A percentile compares a stretch with the other conserved stretches of the same genome.
These are phyloP conservation scores for Trypoxylus dichotomus DNA, from an alignment of 1,140 invertebrate species.

Conservation along the genomic window DNA sequence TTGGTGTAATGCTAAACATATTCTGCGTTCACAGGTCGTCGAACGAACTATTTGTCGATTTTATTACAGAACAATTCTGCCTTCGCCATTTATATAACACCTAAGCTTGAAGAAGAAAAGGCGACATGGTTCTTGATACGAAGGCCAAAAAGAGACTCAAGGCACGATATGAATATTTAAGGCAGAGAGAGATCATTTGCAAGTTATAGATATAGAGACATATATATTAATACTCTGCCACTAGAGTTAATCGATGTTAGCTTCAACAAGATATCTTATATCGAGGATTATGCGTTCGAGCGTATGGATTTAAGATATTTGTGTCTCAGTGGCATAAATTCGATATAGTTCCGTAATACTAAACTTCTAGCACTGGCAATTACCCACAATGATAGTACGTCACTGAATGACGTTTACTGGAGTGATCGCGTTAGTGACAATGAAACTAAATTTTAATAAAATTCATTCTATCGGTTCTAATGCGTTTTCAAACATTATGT, in stretches of 20 bases:
- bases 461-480: neutral
- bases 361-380: neutral
- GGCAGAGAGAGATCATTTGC: neutral
- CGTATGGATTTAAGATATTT: neutral
- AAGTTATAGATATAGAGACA: neutral
- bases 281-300: neutral
- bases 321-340: neutral
- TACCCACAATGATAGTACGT: neutral
- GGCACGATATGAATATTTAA: too few species aligned
- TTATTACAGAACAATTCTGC: too few species aligned
- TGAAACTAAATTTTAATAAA: neutral
- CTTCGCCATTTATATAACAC: too few species aligned
- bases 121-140: too few species aligned
- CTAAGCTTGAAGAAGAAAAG: too few species aligned
- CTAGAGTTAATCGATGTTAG: neutral
- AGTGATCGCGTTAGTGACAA: neutral
- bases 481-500: neutral
- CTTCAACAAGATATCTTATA: neutral
- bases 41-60: too few species aligned
- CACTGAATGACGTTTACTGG: neutral
- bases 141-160: too few species aligned
- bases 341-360: neutral
- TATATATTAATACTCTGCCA: neutral
- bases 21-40: too few species aligned
- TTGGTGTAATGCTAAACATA: too few species aligned